Evolutionary conservation across 2,113 vertebrate genomes (phyloP).

Genomic region (Sebastes fasciatus): DNA sequence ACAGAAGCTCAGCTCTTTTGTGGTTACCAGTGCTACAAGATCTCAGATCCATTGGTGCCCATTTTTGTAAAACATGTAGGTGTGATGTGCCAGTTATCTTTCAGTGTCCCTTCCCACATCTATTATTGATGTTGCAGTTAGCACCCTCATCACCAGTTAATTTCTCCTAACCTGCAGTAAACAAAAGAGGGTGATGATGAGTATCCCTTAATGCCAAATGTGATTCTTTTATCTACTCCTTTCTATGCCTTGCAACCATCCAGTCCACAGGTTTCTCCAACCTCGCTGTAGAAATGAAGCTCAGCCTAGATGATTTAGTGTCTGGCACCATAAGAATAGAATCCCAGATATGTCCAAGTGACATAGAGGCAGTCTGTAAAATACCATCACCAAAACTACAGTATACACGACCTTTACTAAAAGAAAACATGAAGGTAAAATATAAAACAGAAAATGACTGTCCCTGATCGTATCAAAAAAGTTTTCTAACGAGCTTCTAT

Average conservation of each 20-base stretch:
- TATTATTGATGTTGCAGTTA: conserved; percentile 21
- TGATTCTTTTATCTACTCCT: not conserved
- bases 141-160: conserved; percentile 19
- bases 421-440: not conserved
- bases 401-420: no score
- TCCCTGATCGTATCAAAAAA: not conserved
- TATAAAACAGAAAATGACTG: not conserved
- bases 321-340: not conserved
- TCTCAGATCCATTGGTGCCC: not conserved
- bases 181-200: not conserved
- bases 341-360: not conserved
- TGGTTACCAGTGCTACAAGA: not conserved
- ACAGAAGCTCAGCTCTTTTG: conserved; percentile 8
- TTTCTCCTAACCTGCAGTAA: not conserved
- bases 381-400: not conserved
- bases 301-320: not conserved
- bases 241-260: not conserved
- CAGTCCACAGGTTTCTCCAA: not conserved
- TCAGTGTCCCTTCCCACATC: conserved; percentile 22
- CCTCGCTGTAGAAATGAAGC: not conserved
- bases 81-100: conserved; percentile 12
- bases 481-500: not conserved
- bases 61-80: conserved; percentile 12
- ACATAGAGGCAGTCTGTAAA: not conserved
- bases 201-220: not conserved